phyloP scores from a whole-genome alignment of 2,113 vertebrate genomes.

The Neolamprologus kungweensis region DNA sequence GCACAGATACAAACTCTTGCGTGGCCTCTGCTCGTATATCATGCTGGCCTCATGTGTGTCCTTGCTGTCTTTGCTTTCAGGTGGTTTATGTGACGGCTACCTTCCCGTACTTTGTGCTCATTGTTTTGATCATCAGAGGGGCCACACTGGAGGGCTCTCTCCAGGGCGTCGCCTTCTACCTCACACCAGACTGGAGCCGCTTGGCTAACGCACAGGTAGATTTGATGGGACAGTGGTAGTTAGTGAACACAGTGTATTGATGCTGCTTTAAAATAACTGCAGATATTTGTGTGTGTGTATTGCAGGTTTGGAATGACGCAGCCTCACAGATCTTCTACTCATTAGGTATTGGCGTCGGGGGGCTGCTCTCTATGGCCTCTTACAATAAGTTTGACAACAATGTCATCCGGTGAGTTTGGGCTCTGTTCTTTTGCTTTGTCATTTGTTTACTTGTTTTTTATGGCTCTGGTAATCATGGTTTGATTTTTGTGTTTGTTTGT shows the following conservation, averaged over 20 bases:
- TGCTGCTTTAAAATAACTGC: neutral
- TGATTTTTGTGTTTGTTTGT: neutral
- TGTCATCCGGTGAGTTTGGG: constrained; percentile 69
- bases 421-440: neutral
- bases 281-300: neutral
- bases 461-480: neutral
- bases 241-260: neutral
- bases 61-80: constrained; percentile 34
- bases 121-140: constrained; percentile 72
- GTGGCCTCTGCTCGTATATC: neutral
- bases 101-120: constrained; percentile 74
- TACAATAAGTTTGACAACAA: constrained; percentile 83
- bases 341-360: constrained; percentile 76
- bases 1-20: neutral
- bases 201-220: constrained; percentile 73
- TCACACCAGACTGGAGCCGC: constrained; percentile 73
- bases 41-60: neutral
- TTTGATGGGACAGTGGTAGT: neutral
- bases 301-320: constrained; percentile 80
- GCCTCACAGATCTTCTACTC: constrained; percentile 83
- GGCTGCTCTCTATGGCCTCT: constrained; percentile 78
- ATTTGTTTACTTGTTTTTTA: neutral
- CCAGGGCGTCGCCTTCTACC: constrained; percentile 72
- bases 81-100: constrained; percentile 78
- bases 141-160: constrained; percentile 71